These are phyloP conservation scores for Apaloderma vittatum DNA, from an alignment of 2,113 vertebrate genomes.

Conservation along the genomic window DNA sequence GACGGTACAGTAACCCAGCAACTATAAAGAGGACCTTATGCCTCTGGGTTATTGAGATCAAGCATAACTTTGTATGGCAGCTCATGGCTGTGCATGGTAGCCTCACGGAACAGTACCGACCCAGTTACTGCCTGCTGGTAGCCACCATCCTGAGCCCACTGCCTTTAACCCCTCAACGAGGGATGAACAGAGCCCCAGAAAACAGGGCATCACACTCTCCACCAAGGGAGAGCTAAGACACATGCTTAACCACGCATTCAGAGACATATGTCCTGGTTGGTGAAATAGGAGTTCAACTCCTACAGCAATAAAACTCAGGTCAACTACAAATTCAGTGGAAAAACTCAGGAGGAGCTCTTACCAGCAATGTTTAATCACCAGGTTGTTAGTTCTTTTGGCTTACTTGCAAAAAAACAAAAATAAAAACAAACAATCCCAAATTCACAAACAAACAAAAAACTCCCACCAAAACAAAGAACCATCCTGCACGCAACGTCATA, in stretches of 20 bases:
- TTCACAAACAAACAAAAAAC: too few species aligned
- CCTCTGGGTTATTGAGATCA: background rate
- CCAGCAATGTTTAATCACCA: background rate
- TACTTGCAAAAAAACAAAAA: background rate
- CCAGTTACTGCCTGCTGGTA: background rate
- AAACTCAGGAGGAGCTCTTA: background rate
- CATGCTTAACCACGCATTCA: rapidly evolving
- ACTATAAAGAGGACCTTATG: background rate
- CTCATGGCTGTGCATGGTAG: rapidly evolving
- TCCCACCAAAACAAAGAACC: background rate
- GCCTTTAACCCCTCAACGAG: background rate
- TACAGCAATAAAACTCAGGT: background rate
- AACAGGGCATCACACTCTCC: background rate
- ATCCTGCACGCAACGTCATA: background rate
- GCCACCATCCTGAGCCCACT: background rate
- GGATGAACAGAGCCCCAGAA: background rate
- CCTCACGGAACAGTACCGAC: background rate
- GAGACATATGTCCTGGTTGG: background rate
- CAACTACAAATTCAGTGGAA: background rate
- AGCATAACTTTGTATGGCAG: background rate
- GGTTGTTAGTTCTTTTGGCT: background rate
- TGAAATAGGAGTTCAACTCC: background rate
- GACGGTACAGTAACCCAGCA: background rate
- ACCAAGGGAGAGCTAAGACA: background rate
- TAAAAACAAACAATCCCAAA: too few species aligned